Base-by-base conservation (phyloP, 2,113 vertebrate species). In the Brienomyrus brachyistius region DNA sequence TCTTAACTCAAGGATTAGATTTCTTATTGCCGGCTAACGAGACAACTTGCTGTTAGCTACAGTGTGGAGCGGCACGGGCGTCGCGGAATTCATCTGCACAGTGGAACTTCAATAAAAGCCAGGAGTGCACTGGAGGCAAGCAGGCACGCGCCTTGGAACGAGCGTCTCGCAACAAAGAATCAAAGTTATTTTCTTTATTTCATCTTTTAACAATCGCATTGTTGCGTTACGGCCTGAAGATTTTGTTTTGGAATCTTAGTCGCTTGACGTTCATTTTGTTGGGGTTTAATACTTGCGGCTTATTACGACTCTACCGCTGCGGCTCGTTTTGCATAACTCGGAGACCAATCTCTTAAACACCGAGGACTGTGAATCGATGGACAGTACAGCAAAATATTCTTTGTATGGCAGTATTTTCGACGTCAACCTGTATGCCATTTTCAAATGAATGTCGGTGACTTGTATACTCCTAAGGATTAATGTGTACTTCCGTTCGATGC, bases 101-200 rank as follows among this genome's bases (percentile, higher is more conserved):
- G 74, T 45, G 47, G 40, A 88, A 86, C 86, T 80, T 90, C 43
- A 62, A 86, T 74, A 21, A 83, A 74, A 40, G 86, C 31, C 86
- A 19, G 45, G 17, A 48, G 50, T 82, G 50, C 70, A 31, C 70
- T 17, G 45, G 31, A 70, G 56, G 85, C 45, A 23, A 13, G n/a
- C 77, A 66, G 89, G 86, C 86, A 90, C 88, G 86, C 88, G 88
- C 54, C 43, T 43, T 88, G 62, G 80, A 90, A 56, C 80, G 87
- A 9, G 56, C 83, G 45, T 88, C 19, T 40, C 31, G 27, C 56
- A 35, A 84, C 82, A 83, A 51, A 31, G 47, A 77, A 90, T 66
- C 7, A 74, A 89, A 90, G 66, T 86, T 86, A 48, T 82, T 27
- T 45, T 27, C 50, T 74, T 84, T 84, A 47, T 27, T 62, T 27